Conservation (phyloP, 2,797 vertebrate genomes). For the Sebastes hopkinsi region DNA sequence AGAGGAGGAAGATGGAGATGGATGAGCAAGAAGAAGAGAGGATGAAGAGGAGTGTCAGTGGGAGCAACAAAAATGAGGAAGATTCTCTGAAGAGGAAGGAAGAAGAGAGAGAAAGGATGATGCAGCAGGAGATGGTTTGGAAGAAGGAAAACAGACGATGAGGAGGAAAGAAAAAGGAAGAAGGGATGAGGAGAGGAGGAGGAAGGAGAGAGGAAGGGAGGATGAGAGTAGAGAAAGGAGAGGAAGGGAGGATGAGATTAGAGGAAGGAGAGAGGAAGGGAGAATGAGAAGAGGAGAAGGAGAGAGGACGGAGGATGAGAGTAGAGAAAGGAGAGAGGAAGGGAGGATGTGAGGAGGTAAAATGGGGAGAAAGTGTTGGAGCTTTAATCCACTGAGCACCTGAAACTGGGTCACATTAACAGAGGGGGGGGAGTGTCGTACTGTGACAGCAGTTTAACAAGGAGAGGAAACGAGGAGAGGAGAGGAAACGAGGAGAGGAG, state of each 20-base stretch:
- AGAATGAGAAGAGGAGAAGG: background rate
- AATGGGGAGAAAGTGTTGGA: conserved; percentile 10
- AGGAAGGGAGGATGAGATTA: background rate
- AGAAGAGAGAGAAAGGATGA: background rate
- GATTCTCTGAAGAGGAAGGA: background rate
- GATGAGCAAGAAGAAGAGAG: background rate
- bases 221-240: background rate
- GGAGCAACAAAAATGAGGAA: too few species aligned
- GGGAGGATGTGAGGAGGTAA: background rate
- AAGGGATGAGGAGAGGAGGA: too few species aligned
- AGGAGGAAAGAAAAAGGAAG: background rate
- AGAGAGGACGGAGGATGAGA: too few species aligned
- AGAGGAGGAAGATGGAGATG: too few species aligned
- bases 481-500: too few species aligned
- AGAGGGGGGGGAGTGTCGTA: background rate
- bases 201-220: background rate
- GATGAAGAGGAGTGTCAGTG: too few species aligned
- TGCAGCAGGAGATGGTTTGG: background rate
- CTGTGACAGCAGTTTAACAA: background rate
- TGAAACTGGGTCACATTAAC: conserved; percentile 48
- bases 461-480: too few species aligned
- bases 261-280: too few species aligned
- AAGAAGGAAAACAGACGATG: background rate
- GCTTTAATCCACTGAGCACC: conserved; percentile 37
- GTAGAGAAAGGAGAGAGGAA: background rate